Evolutionary conservation across 2,888 invertebrate genomes (phyloP).

Genomic region (Lamellibrachia columna): DNA sequence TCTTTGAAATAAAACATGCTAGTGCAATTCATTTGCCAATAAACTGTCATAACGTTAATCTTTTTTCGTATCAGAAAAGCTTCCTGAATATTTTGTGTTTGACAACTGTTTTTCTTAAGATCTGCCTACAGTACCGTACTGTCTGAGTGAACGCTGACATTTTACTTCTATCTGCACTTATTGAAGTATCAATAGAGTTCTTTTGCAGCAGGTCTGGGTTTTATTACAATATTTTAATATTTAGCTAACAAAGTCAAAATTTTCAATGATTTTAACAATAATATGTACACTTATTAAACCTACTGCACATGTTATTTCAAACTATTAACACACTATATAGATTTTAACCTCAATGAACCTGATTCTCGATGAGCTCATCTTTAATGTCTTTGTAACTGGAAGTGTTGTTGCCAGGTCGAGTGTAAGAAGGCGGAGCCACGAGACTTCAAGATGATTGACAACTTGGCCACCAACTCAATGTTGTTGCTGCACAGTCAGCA

Average conservation of each 20-base stretch:
- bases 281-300: background rate
- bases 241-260: background rate
- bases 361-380: background rate
- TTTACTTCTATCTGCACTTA: too few species aligned
- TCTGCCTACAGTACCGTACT: too few species aligned
- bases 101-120: too few species aligned
- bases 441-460: slow-evolving; percentile 39
- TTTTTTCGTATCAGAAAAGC: background rate
- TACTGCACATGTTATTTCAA: background rate
- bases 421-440: slow-evolving; percentile 43
- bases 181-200: too few species aligned
- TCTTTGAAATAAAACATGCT: background rate
- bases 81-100: too few species aligned
- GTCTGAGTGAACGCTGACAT: too few species aligned
- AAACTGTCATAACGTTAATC: background rate
- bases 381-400: background rate
- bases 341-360: background rate
- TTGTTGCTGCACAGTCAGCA: background rate
- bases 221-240: too few species aligned
- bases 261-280: background rate
- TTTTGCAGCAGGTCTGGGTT: too few species aligned
- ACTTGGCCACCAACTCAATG: slow-evolving; percentile 19
- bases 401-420: slow-evolving; percentile 39
- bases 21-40: background rate
- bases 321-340: background rate